phyloP scores from a whole-genome alignment of 2,797 vertebrate species.

The Sebastes wilsoni region DNA sequence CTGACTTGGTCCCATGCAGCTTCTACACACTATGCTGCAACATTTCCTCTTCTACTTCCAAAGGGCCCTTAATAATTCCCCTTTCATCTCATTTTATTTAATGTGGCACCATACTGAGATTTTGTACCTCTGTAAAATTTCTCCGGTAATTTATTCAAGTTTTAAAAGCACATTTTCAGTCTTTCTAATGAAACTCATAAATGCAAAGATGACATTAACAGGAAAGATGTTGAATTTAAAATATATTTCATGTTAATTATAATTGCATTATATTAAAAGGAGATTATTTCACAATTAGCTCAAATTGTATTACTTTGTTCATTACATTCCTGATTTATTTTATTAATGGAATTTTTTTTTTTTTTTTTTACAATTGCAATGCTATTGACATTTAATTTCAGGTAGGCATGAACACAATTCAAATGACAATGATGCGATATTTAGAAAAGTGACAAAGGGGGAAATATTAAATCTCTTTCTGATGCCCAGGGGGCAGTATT shows the following conservation, averaged over 20 bases:
- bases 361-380: not conserved
- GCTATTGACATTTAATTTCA: constrained; percentile 4
- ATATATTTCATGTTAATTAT: not conserved
- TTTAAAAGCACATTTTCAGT: not conserved
- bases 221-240: not conserved
- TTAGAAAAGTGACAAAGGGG: not conserved
- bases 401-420: not conserved
- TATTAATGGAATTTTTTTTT: not conserved
- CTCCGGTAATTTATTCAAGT: not conserved
- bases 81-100: not conserved
- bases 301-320: constrained; percentile 1
- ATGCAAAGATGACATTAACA: not conserved
- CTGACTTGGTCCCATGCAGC: not conserved
- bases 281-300: not conserved
- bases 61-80: not conserved
- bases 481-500: constrained; percentile 31
- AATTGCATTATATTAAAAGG: not conserved
- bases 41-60: not conserved
- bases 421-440: not conserved
- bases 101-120: not conserved
- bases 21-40: not conserved
- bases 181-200: not conserved
- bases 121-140: not conserved
- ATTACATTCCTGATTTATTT: constrained; percentile 3
- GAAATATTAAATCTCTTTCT: not conserved